phyloP scores from a whole-genome alignment of 30 jellyfish, hydroid and myxozoan species.

The Aurelia sp. region DNA sequence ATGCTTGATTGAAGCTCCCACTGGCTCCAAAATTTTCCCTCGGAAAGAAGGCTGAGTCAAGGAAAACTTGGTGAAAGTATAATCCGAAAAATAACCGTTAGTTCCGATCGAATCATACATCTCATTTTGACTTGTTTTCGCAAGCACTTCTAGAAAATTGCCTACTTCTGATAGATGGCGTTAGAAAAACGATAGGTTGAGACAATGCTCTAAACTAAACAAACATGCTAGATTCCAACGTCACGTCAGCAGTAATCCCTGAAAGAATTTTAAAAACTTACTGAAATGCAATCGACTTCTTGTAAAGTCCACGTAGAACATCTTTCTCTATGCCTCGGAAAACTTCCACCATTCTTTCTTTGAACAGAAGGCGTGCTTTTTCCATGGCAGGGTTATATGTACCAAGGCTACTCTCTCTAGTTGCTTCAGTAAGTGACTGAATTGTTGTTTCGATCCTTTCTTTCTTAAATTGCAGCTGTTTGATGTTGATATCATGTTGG shows the following conservation, averaged over 20 bases:
- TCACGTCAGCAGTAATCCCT: neutral
- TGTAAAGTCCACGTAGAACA: neutral
- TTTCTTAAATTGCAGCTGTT: neutral
- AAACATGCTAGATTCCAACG: too few species aligned
- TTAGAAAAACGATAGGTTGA: too few species aligned
- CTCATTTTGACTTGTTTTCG: too few species aligned
- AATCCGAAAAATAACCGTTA: too few species aligned
- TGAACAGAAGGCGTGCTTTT: slow-evolving; percentile 8
- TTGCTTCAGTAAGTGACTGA: neutral
- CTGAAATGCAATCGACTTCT: neutral
- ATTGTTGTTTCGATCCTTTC: slow-evolving; percentile 1
- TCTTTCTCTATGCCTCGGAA: neutral
- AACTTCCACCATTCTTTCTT: neutral
- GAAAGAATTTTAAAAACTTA: neutral
- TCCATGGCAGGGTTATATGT: slow-evolving; percentile 1
- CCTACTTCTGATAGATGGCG: too few species aligned
- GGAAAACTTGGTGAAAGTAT: too few species aligned
- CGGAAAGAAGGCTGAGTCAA: too few species aligned
- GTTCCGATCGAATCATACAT: too few species aligned
- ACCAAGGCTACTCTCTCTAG: neutral
- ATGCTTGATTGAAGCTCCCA: too few species aligned
- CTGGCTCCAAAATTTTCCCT: too few species aligned
- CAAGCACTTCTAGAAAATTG: too few species aligned
- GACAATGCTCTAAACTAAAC: too few species aligned
- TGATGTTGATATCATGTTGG: slow-evolving; percentile 1